Evolutionary conservation across 1,140 invertebrate species (phyloP).

Genomic region (Brachionus rubens): DNA sequence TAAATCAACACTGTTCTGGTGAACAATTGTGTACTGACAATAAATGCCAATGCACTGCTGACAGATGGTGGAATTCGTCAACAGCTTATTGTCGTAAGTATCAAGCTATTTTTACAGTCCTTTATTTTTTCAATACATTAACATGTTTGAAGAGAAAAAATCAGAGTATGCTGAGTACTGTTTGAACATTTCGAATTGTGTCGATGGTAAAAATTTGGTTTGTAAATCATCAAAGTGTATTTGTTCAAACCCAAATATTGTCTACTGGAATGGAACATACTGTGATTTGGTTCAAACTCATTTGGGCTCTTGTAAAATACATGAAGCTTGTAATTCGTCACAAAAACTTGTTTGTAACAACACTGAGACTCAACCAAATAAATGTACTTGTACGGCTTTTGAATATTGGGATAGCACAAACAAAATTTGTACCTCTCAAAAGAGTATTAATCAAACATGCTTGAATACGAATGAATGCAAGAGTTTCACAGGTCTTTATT

Average conservation of each 20-base stretch:
- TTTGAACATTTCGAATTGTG: slow-evolving; percentile 4
- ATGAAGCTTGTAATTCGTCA: neutral
- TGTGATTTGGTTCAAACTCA: slow-evolving; percentile 1
- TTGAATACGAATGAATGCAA: neutral
- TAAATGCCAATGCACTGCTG: neutral
- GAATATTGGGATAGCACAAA: slow-evolving; percentile 1
- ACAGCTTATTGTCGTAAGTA: slow-evolving; percentile 18
- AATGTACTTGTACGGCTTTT: slow-evolving; percentile 5
- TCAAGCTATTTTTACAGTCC: neutral
- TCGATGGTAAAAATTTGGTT: slow-evolving; percentile 3
- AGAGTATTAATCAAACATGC: slow-evolving; percentile 3
- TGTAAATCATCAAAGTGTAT: slow-evolving; percentile 12
- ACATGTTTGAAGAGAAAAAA: neutral
- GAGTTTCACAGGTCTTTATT: neutral
- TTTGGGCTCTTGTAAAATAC: neutral
- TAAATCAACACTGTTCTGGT: slow-evolving; percentile 7
- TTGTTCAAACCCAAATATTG: slow-evolving; percentile 24
- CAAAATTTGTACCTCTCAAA: neutral
- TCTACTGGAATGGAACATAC: slow-evolving; percentile 35
- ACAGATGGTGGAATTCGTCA: slow-evolving; percentile 18
- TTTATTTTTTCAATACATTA: neutral
- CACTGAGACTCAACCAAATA: neutral
- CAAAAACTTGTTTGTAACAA: neutral
- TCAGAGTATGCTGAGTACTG: neutral
- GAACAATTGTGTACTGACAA: neutral